Conservation (phyloP, 2,797 vertebrate species). For the Crenichthys baileyi region DNA sequence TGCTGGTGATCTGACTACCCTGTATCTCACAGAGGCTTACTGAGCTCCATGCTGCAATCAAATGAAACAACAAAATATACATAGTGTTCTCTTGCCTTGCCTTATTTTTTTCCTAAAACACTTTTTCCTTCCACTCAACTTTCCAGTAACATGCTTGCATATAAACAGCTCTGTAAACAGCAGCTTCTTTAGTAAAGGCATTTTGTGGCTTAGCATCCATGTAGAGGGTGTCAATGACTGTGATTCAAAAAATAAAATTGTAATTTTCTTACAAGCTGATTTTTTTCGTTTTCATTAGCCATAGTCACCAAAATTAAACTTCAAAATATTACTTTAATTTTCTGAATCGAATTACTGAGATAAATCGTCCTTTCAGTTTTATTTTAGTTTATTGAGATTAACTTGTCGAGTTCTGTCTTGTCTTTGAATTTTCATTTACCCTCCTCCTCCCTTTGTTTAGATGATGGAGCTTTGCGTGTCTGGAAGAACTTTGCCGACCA, state of each 20-base stretch:
- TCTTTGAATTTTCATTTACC: background rate
- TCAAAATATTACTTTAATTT: background rate
- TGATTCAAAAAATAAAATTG: background rate
- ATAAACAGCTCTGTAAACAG: background rate
- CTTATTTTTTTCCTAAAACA: background rate
- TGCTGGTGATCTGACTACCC: background rate
- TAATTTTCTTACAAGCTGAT: background rate
- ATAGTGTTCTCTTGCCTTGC: background rate
- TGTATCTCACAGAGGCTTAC: background rate
- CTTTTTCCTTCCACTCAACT: background rate
- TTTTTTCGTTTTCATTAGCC: background rate
- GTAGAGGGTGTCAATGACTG: background rate
- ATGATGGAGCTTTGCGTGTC: conserved; percentile 93
- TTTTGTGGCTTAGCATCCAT: background rate
- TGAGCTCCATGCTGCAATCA: background rate
- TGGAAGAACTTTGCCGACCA: conserved; percentile 99
- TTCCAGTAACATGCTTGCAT: background rate
- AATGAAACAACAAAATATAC: background rate
- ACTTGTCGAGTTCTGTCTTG: background rate
- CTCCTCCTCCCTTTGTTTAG: conserved; percentile 58
- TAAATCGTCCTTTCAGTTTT: background rate
- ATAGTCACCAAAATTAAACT: background rate
- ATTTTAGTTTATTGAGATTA: background rate
- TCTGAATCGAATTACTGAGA: background rate
- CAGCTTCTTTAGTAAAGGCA: background rate